Evolutionary conservation across 2,797 vertebrate species (phyloP).

Genomic region (Nyctalus aviator): DNA sequence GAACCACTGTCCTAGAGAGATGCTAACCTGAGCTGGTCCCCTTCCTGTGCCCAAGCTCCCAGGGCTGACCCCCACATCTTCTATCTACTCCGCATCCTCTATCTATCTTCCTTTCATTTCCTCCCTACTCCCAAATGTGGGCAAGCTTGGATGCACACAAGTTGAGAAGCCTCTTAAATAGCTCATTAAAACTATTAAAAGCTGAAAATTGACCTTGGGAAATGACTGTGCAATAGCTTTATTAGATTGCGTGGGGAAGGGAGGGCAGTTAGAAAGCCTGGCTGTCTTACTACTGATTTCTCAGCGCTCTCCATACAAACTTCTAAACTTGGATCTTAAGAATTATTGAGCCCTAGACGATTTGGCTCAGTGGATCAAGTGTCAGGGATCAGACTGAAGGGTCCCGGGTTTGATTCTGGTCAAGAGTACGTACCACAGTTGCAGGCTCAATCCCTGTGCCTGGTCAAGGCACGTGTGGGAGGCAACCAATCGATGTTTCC

Average conservation of each 20-base stretch:
- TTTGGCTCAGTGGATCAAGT: no score
- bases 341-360: constrained; percentile 68
- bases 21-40: neutral
- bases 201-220: constrained; percentile 79
- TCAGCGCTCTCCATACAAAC: constrained; percentile 71
- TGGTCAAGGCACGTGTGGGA: no score
- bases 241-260: constrained; percentile 70
- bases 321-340: constrained; percentile 84
- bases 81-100: fast-evolving
- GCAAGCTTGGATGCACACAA: constrained; percentile 59
- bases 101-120: neutral
- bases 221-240: constrained; percentile 77
- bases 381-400: no score
- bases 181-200: constrained; percentile 81
- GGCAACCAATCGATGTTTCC: no score
- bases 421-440: no score
- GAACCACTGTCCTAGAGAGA: neutral
- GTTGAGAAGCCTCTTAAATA: constrained; percentile 69
- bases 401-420: no score
- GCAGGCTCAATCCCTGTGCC: no score
- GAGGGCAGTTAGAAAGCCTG: constrained; percentile 57
- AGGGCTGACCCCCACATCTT: neutral
- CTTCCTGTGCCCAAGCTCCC: neutral
- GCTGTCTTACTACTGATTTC: constrained; percentile 80
- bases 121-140: neutral